Conservation (phyloP, 2,888 invertebrate genomes). For the Micoletzkya japonica region DNA sequence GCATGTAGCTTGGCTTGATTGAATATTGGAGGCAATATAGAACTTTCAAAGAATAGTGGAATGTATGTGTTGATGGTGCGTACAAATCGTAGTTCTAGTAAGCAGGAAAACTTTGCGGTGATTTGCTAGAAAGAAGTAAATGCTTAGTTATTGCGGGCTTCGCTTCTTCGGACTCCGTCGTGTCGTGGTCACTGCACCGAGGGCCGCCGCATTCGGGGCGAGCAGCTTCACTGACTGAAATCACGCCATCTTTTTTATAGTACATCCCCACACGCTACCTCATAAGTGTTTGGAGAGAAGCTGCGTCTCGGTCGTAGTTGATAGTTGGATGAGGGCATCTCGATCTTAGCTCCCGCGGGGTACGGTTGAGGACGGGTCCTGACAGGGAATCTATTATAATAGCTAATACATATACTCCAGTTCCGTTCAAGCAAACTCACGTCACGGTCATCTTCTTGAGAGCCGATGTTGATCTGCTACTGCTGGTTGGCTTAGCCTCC, state of each 20-base stretch:
- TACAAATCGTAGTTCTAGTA: too few relatives aligned
- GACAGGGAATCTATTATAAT: neutral
- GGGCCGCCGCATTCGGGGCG: constrained; percentile 25
- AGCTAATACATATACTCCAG: neutral
- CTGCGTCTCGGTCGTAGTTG: constrained; percentile 34
- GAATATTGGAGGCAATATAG: too few relatives aligned
- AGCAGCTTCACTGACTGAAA: constrained; percentile 9
- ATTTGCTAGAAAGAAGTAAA: too few relatives aligned
- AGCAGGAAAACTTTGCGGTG: too few relatives aligned
- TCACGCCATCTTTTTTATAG: neutral
- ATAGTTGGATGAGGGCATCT: constrained; percentile 37
- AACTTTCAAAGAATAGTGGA: too few relatives aligned
- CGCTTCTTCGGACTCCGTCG: too few relatives aligned
- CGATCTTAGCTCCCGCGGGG: constrained; percentile 40
- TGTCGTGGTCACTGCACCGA: too few relatives aligned
- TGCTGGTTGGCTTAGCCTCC: constrained; percentile 8
- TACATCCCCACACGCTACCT: neutral
- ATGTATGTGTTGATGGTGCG: too few relatives aligned
- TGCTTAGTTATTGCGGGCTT: too few relatives aligned
- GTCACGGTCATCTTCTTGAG: constrained; percentile 12
- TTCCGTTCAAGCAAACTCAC: neutral
- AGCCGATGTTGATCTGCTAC: constrained; percentile 7
- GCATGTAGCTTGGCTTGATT: too few relatives aligned
- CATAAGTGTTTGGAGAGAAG: constrained; percentile 1
- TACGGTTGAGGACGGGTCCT: constrained; percentile 42